Percentiles rank a stretch among this genome's conserved stretches.
These are phyloP conservation scores for Callionymus lyra DNA, from an alignment of 2,113 vertebrate species.

Conservation along the genomic window DNA sequence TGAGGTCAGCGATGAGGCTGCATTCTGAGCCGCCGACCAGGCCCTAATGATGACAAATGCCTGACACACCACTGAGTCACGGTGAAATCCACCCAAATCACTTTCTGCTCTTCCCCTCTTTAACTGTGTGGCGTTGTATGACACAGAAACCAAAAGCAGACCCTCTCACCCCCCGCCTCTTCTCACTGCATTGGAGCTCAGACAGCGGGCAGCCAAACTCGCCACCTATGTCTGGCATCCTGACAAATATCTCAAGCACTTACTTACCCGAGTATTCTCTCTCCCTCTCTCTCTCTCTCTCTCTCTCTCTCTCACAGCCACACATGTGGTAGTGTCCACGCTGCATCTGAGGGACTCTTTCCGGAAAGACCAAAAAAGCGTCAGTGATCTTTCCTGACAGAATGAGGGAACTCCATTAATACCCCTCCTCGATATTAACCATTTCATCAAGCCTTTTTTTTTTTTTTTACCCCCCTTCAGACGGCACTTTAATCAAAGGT, in stretches of 20 bases:
- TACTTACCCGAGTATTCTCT: constrained; percentile 46
- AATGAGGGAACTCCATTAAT: constrained; percentile 43
- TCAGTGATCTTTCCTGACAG: constrained; percentile 34
- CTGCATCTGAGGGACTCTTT: constrained; percentile 23
- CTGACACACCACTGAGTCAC: constrained; percentile 37
- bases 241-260: constrained; percentile 61
- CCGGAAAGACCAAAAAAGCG: constrained; percentile 22
- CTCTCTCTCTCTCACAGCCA: background rate
- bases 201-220: constrained; percentile 42
- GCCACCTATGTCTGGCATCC: constrained; percentile 58
- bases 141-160: constrained; percentile 17
- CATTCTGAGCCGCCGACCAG: constrained; percentile 13
- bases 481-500: constrained; percentile 5
- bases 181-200: constrained; percentile 23
- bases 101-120: constrained; percentile 18
- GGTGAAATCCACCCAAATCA: constrained; percentile 32
- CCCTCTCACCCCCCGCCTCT: constrained; percentile 9
- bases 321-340: constrained; percentile 31
- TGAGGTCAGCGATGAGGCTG: constrained; percentile 14
- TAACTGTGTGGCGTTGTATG: constrained; percentile 15
- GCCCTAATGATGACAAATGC: constrained; percentile 22
- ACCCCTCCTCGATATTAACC: constrained; percentile 15
- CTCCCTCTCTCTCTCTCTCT: constrained; percentile 2
- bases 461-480: constrained; percentile 27
- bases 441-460: constrained; percentile 21